Evolutionary conservation across 2,113 vertebrate species (phyloP).

Genomic region (Odontophorus gujanensis): DNA sequence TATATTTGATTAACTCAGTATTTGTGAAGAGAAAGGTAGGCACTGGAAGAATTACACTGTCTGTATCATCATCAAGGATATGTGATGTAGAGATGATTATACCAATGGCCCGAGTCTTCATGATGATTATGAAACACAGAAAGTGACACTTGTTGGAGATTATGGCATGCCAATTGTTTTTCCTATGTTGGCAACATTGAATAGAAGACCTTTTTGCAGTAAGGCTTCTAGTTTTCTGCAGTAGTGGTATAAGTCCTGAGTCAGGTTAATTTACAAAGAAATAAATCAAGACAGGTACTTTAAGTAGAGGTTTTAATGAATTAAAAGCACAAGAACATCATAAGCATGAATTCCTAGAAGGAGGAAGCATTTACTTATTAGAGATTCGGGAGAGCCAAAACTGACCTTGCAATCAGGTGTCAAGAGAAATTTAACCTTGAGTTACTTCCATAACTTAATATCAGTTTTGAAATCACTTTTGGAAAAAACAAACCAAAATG

Average conservation of each 20-base stretch:
- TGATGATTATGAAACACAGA: background rate
- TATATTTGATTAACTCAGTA: background rate
- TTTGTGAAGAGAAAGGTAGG: background rate
- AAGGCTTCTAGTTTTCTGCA: background rate
- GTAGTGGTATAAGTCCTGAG: background rate
- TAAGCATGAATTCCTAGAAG: background rate
- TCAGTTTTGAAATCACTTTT: background rate
- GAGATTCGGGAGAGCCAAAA: background rate
- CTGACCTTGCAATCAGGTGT: background rate
- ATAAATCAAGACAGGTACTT: background rate
- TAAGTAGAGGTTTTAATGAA: background rate
- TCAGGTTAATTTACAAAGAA: background rate
- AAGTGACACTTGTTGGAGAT: background rate
- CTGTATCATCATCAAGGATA: background rate
- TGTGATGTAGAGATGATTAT: background rate
- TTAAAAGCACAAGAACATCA: background rate
- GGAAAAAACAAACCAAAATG: background rate
- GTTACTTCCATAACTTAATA: background rate
- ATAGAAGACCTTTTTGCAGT: background rate
- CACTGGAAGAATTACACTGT: background rate
- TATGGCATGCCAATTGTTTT: background rate
- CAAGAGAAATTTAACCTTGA: background rate
- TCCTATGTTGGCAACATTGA: background rate
- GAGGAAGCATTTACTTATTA: accelerated
- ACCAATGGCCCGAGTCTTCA: background rate